Conservation (phyloP, 2,797 vertebrate species). For the Pseudochromis fuscus region DNA sequence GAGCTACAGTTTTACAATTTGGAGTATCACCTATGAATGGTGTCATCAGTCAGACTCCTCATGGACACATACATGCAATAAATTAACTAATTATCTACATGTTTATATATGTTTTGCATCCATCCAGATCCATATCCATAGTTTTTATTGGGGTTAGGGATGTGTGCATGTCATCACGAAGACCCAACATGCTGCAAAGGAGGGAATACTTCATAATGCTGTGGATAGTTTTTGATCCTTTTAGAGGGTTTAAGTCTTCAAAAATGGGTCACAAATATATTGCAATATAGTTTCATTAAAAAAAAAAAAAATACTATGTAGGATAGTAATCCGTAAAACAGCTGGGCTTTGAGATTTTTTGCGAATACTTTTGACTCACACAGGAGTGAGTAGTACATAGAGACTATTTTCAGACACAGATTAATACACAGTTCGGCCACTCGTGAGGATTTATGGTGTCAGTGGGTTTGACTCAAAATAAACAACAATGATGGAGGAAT, state of each 20-base stretch:
- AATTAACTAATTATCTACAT: too few relatives aligned
- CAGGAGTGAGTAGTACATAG: slow-evolving; percentile 7
- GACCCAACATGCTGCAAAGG: not conserved
- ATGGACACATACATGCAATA: not conserved
- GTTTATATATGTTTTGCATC: too few relatives aligned
- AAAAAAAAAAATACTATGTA: slow-evolving; percentile 3
- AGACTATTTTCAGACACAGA: slow-evolving; percentile 21
- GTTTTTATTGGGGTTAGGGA: too few relatives aligned
- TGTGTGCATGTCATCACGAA: too few relatives aligned
- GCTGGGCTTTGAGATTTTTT: not conserved
- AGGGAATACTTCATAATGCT: not conserved
- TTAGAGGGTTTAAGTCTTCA: not conserved
- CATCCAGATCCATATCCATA: not conserved
- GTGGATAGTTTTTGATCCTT: not conserved
- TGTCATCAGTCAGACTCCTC: not conserved
- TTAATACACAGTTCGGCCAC: not conserved
- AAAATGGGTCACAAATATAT: slow-evolving; percentile 28
- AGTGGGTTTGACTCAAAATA: slow-evolving; percentile 12
- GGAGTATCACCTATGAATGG: not conserved
- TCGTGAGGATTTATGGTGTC: slow-evolving; percentile 1
- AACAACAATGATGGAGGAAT: not conserved
- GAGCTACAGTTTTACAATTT: not conserved
- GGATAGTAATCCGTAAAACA: slow-evolving; percentile 22
- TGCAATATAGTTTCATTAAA: not conserved
- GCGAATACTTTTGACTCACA: not conserved